Evolutionary conservation across 2,888 invertebrate species (phyloP), one percentile per base, ranked within the genome.

Genomic region (Dasysyrphus tricinctus): DNA sequence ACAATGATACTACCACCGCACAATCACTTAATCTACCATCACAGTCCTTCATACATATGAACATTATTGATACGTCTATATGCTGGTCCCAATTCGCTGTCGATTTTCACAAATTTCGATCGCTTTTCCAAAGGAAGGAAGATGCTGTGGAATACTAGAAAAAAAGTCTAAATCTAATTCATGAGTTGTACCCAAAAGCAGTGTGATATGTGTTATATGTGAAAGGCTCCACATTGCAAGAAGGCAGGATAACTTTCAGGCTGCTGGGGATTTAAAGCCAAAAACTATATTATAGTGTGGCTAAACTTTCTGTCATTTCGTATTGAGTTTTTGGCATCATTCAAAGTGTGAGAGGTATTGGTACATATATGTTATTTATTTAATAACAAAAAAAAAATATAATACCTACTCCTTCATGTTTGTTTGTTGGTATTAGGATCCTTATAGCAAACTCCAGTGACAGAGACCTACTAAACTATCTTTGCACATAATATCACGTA

Each of bases 31-130:
- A 39, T 59, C 8, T 39, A 59, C 39, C 61, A 90, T 89, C 90
- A 89, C 89, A 88, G 86, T 88, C 88, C 88, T 89, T 88, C 75
- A 88, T 83, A 84, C 5, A 16, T 87, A 54, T 14, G n/a, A n/a
- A n/a, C n/a, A n/a, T n/a, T n/a, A 87, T 88, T 89, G 88, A 88
- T 89, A 56, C 4, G 16, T 56, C 34, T 57, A 19, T n/a, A n/a
- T 16, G 88, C 88, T 89, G 88, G 70, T 82, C 51, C 51, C 42
- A 32, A 44, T 29, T 67, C 42, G 56, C 51, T 70, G 32, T 74
- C 59, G 2, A 74, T 65, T 65, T 75, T 73, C 61, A 42, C 74
- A 72, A 70, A 39, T 56, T 56, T 57, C 54, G 61, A 74, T 79
- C 63, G 69, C 49, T 51, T 44, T 42, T 57, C 32, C 39, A 12